A percentile compares a stretch with the other conserved stretches of the same genome.
phyloP scores from a whole-genome alignment of 2,797 vertebrate species.

The Orestias chungarensis region DNA sequence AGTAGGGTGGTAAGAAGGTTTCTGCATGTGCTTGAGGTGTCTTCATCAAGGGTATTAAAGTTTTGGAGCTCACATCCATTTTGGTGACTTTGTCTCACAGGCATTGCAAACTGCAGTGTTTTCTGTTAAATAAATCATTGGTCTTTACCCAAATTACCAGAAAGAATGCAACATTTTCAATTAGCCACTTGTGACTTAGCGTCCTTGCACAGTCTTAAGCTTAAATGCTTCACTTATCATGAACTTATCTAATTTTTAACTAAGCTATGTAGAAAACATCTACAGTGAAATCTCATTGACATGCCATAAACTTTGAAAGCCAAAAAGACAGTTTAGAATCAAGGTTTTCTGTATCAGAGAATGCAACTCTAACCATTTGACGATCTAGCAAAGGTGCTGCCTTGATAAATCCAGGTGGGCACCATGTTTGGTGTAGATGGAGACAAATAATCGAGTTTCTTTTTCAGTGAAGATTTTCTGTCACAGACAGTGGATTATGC shows the following conservation, averaged over 20 bases:
- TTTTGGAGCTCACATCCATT: not conserved
- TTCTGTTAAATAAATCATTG: not conserved
- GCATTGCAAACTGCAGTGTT: not conserved
- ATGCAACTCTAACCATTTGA: not conserved
- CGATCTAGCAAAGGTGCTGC: not conserved
- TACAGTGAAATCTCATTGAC: not conserved
- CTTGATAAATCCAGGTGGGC: not conserved
- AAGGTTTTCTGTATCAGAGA: not conserved
- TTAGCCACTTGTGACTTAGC: not conserved
- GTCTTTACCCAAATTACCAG: not conserved
- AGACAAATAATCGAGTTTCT: not conserved
- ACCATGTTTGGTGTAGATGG: not conserved
- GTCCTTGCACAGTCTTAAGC: not conserved
- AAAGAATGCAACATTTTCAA: not conserved
- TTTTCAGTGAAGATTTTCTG: not conserved
- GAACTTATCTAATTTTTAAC: not conserved
- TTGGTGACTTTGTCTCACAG: not conserved
- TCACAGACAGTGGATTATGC: not conserved
- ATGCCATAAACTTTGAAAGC: not conserved
- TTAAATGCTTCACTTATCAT: not conserved
- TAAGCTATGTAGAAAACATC: not conserved
- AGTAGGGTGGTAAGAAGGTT: not conserved
- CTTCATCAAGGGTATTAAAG: not conserved
- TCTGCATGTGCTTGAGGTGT: not conserved
- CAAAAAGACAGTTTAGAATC: not conserved